A percentile compares a stretch with the other conserved stretches of the same genome.
phyloP scores from a whole-genome alignment of 2,888 invertebrate genomes.

The Cantharis rufa region DNA sequence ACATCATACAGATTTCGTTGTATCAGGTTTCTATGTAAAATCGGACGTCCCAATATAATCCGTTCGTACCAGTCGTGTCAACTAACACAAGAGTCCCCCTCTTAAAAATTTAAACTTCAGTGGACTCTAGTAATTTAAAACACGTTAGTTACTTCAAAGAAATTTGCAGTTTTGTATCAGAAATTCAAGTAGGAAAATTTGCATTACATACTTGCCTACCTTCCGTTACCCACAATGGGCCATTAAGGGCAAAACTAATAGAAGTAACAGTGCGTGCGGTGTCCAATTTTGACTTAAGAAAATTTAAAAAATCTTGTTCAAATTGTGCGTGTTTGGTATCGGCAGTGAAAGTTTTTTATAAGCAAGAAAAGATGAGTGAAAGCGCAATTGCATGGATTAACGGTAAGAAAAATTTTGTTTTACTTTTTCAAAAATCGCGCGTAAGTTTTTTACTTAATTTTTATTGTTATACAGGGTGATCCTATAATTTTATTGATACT shows the following conservation, averaged over 20 bases:
- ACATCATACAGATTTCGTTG: background rate
- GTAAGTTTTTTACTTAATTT: no score
- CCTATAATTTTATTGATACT: no score
- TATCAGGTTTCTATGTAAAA: background rate
- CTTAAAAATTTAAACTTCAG: conserved; percentile 8
- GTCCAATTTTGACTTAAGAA: background rate
- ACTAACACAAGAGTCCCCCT: conserved; percentile 30
- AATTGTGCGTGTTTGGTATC: background rate
- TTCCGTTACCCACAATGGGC: background rate
- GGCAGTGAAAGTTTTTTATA: background rate
- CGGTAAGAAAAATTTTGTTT: conserved; percentile 18
- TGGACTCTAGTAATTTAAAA: conserved; percentile 3
- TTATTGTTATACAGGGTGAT: no score
- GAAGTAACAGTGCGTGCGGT: background rate
- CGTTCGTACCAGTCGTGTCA: conserved; percentile 39
- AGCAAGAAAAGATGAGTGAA: conserved; percentile 23
- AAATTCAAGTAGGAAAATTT: background rate
- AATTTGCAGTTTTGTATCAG: background rate
- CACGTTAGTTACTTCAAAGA: conserved; percentile 5
- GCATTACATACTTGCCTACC: background rate
- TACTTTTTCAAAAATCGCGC: background rate
- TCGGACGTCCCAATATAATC: conserved; percentile 6
- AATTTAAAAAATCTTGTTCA: background rate
- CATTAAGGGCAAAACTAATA: background rate
- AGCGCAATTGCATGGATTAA: conserved; percentile 31